phyloP scores from a whole-genome alignment of 2,888 invertebrate species.

The Dynastes tityus region DNA sequence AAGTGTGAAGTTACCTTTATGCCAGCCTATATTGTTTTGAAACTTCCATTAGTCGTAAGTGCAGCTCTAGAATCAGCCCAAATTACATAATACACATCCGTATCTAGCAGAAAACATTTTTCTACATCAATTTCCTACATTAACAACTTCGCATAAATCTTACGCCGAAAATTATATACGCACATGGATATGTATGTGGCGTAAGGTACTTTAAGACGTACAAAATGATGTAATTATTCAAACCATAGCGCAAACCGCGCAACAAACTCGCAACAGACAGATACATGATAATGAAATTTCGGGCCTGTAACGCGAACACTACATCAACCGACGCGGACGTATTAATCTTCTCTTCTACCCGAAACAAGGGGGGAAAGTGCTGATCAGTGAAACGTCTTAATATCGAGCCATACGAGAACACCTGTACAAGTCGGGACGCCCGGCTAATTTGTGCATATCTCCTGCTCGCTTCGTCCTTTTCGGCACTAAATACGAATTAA shows the following conservation, averaged over 20 bases:
- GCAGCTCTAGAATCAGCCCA: no score
- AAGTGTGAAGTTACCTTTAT: no score
- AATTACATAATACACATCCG: no score
- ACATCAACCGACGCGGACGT: constrained; percentile 32
- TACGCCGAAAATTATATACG: no score
- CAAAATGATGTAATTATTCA: constrained; percentile 24
- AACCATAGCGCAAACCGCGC: constrained; percentile 1
- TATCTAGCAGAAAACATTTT: no score
- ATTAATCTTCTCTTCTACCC: constrained; percentile 24
- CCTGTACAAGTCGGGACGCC: constrained; percentile 39
- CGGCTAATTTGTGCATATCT: constrained; percentile 37
- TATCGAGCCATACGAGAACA: constrained; percentile 8
- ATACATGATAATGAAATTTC: constrained; percentile 43
- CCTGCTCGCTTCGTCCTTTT: neutral
- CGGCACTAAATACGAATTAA: constrained; percentile 43
- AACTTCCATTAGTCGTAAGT: no score
- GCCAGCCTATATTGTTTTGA: no score
- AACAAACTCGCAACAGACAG: constrained; percentile 31
- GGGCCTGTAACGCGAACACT: constrained; percentile 28
- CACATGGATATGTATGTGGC: neutral
- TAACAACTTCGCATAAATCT: no score
- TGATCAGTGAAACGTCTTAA: constrained; percentile 31
- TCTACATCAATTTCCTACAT: no score
- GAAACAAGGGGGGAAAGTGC: constrained; percentile 36
- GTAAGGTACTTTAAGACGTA: neutral